Base-by-base conservation (phyloP, 64 coral and sea anemone genomes). In the Acropora yongei region DNA sequence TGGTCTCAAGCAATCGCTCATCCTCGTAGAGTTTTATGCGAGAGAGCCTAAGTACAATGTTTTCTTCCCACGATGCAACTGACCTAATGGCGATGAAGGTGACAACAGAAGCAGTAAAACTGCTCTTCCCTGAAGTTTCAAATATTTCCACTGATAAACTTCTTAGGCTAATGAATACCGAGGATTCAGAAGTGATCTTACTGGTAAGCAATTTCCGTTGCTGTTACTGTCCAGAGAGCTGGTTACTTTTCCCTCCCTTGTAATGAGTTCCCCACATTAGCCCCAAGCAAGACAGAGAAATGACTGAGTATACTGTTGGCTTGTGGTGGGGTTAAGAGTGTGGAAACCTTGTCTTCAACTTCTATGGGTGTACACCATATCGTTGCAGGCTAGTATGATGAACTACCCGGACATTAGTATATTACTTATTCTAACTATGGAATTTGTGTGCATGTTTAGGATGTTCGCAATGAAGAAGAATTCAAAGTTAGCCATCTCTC, bases 401-500 rank as follows among this genome's bases (percentile, higher is more conserved):
- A 30, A 30, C 30, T 30, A 30, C 30, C 30, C 30, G 30, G 30
- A 30, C 30, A 30, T 30, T 30, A 30, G 30, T 30, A 30, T 30
- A 30, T 30, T 30, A 30, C 30, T 30, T 30, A 30, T 30, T 30
- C 30, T 41, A 67, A 8, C 1, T 55, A 55, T 55, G 12, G 50
- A 39, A 17, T 40, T 1, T 39, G 16, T 46, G 41, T n/a, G 2
- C 20, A 61, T 61, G 63, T 90, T 17, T 6, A 95, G 93, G 93
- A 95, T 77, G 85, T 87, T 44, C 88, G 93, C 46, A 78, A 77
- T 7, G 45, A 86, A 43, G 67, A 75, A 72, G 93, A 95, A 53
- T 87, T 86, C 77, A 42, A 91, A 80, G 93, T 95, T 13, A 95
- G 93, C 72, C 93, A 76, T 88, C 46, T 95, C 17, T 77, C 43